Evolutionary conservation across 2,888 invertebrate species (phyloP).

Genomic region (Oxystoma pomonae): DNA sequence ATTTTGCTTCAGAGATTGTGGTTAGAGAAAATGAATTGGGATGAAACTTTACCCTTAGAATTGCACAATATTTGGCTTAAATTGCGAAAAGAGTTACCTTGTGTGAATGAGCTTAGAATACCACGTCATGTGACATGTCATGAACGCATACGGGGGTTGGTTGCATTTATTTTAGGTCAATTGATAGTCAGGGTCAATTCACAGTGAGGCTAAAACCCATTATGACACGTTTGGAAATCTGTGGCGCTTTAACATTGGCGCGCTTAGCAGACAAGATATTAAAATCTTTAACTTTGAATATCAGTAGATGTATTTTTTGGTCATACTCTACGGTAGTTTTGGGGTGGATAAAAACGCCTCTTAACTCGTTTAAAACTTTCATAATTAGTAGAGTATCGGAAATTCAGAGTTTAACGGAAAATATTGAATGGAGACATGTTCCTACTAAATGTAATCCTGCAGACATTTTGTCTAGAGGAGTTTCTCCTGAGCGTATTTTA

Average conservation of each 20-base stretch:
- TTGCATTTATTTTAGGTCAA: too few relatives aligned
- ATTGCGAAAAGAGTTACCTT: conserved; percentile 8
- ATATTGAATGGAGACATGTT: neutral
- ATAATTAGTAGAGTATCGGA: neutral
- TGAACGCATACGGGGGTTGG: too few relatives aligned
- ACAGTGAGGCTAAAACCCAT: too few relatives aligned
- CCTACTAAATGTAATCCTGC: neutral
- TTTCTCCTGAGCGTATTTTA: too few relatives aligned
- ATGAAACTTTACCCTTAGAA: conserved; percentile 20
- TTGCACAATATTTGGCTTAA: conserved; percentile 10
- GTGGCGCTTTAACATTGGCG: neutral
- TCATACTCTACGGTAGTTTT: too few relatives aligned
- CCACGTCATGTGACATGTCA: conserved; percentile 11
- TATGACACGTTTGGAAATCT: neutral
- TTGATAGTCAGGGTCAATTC: too few relatives aligned
- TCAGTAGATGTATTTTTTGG: neutral
- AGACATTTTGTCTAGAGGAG: neutral
- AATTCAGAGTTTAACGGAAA: neutral
- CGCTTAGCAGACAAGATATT: neutral
- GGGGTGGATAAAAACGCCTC: neutral
- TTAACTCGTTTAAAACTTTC: neutral
- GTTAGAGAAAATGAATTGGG: conserved; percentile 25
- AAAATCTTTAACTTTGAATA: neutral
- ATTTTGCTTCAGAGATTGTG: conserved; percentile 24
- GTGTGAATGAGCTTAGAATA: conserved; percentile 15